Base-by-base conservation (phyloP, 2,797 vertebrate genomes). In the Trachurus trachurus region DNA sequence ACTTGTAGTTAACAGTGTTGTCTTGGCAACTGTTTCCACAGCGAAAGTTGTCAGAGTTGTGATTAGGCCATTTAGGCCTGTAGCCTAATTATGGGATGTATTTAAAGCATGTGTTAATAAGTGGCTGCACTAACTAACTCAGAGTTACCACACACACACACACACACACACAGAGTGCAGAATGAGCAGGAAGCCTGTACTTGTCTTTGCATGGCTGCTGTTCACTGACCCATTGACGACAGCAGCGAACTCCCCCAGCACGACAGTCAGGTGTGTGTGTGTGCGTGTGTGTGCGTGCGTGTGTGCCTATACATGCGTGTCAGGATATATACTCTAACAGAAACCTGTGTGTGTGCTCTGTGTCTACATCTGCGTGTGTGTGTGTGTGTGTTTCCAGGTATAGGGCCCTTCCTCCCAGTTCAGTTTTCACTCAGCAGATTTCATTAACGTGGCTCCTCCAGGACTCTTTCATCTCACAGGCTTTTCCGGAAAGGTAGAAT, bases 401-500 rank as follows among this genome's bases (percentile, higher is more conserved):
- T 9, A 59, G 16, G 59, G 22, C 66, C 81, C 76, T 86, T 88
- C 85, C 83, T 85, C 83, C 59, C 66, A 66, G 88, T 91, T 92
- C 90, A 78, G 84, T 81, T 95, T 94, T 95, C 95, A 96, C 95
- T 95, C 94, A 94, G 87, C 94, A 95, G 89, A 93, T 95, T 95
- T 96, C 93, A 95, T 94, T 96, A 95, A 94, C 56, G 75, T 74
- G 81, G 87, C 88, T 94, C 90, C 91, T 93, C 64, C 22, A 91
- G 83, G 89, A 90, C 65, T 85, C 95, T 96, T 95, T 96, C 94
- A 95, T 95, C 93, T 95, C 70, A 5, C 5, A 59, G 88, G 82
- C 85, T 82, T 85, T 93, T 94, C 94, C 93, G 87, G 92, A 91
- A 89, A 79, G 83, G 90, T 89, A 88, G 78, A 90, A 85, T 53